A percentile compares a stretch with the other conserved stretches of the same genome.
Evolutionary conservation across 2,888 invertebrate species (phyloP).

Genomic region (Chaitophorus viminalis): DNA sequence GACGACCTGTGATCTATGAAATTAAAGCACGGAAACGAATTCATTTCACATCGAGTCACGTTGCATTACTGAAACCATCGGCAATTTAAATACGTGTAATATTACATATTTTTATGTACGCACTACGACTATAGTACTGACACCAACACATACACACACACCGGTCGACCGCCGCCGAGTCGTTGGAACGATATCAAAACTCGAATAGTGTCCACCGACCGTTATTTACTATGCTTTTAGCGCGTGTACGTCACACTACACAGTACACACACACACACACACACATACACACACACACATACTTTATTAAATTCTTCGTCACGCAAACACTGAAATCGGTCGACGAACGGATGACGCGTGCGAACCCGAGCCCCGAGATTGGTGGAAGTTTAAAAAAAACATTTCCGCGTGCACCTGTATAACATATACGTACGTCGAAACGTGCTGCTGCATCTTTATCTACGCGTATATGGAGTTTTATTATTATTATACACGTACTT

Average conservation of each 20-base stretch:
- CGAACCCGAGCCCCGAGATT: no score
- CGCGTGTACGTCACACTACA: background rate
- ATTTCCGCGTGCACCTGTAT: background rate
- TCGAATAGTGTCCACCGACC: background rate
- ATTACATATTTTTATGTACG: background rate
- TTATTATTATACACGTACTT: no score
- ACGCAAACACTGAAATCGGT: background rate
- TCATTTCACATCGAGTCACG: background rate
- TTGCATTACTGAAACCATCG: background rate
- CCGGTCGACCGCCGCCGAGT: background rate
- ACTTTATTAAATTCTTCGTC: background rate
- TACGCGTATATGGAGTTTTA: background rate
- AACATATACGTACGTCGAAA: no score
- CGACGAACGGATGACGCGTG: background rate
- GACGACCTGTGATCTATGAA: background rate
- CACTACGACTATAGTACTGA: no score
- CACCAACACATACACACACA: background rate
- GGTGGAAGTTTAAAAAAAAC: background rate
- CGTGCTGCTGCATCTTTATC: background rate
- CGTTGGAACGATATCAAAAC: slow-evolving; percentile 1
- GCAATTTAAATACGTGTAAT: background rate
- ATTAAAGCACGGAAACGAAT: background rate
- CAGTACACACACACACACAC: background rate
- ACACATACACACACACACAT: background rate
- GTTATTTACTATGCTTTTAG: background rate